These are phyloP conservation scores for Magallana gigas DNA, from an alignment of 1,140 invertebrate species.

Conservation along the genomic window DNA sequence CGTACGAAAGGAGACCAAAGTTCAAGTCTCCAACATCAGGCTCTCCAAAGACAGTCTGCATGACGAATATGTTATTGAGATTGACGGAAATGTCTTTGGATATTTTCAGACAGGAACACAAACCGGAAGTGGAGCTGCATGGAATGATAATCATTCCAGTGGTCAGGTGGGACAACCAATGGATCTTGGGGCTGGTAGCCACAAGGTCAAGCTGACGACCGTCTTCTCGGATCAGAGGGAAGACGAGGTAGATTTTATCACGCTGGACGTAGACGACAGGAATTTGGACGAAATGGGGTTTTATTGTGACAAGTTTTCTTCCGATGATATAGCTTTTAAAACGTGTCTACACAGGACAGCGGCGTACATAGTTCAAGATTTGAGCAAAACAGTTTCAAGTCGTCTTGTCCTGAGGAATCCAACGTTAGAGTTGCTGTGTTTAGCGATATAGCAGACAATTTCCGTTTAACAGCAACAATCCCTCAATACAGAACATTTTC, in stretches of 20 bases:
- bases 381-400: slow-evolving; percentile 54
- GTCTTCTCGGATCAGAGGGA: background rate
- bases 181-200: background rate
- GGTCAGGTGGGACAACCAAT: background rate
- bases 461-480: slow-evolving; percentile 56
- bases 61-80: background rate
- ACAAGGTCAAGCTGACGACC: background rate
- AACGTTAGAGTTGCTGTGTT: slow-evolving; percentile 62
- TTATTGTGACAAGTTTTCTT: slow-evolving; percentile 13
- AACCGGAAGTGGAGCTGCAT: background rate
- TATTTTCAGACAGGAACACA: background rate
- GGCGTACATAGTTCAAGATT: background rate
- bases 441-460: slow-evolving; percentile 39
- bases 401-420: slow-evolving; percentile 62
- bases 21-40: background rate
- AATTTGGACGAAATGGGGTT: slow-evolving; percentile 8
- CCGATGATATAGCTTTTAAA: background rate
- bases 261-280: slow-evolving; percentile 6
- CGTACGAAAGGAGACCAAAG: background rate
- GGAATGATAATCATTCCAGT: slow-evolving; percentile 4
- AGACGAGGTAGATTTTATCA: background rate
- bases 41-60: background rate
- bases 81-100: background rate
- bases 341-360: background rate
- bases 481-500: slow-evolving; percentile 61